Evolutionary conservation across 2,113 vertebrate genomes (phyloP).

Genomic region (Agapornis roseicollis): DNA sequence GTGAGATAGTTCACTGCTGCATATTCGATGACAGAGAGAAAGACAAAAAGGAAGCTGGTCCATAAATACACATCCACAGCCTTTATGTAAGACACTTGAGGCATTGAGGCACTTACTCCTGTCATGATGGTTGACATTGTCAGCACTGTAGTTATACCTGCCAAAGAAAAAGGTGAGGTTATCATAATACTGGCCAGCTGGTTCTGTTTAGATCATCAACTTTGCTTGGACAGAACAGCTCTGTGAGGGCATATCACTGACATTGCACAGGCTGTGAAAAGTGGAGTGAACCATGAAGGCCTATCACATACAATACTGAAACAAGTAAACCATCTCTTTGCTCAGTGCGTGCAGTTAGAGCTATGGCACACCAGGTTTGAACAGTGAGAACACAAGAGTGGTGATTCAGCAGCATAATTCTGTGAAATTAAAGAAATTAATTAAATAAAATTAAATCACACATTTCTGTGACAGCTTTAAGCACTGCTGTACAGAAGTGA

Average conservation of each 20-base stretch:
- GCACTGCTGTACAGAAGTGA: neutral
- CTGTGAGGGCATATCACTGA: neutral
- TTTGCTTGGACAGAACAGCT: neutral
- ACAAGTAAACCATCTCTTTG: neutral
- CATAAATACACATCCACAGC: constrained; percentile 91
- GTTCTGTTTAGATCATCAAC: neutral
- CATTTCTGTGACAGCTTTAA: neutral
- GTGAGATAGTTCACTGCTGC: constrained; percentile 93
- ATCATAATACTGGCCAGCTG: neutral
- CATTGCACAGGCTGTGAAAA: neutral
- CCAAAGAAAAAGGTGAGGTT: neutral
- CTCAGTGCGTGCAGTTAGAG: neutral
- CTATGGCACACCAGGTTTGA: neutral
- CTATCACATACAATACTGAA: neutral
- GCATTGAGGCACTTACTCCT: constrained; percentile 89
- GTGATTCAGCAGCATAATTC: neutral
- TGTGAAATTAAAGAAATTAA: neutral
- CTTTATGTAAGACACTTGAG: constrained; percentile 93
- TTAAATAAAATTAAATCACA: neutral
- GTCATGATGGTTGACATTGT: constrained; percentile 94
- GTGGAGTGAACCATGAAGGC: neutral
- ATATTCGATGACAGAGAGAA: constrained; percentile 89
- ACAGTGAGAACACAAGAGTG: neutral
- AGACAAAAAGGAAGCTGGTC: constrained; percentile 92
- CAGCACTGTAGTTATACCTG: constrained; percentile 90